phyloP scores from a whole-genome alignment of 2,888 invertebrate species.

The Aporophyla nigra region DNA sequence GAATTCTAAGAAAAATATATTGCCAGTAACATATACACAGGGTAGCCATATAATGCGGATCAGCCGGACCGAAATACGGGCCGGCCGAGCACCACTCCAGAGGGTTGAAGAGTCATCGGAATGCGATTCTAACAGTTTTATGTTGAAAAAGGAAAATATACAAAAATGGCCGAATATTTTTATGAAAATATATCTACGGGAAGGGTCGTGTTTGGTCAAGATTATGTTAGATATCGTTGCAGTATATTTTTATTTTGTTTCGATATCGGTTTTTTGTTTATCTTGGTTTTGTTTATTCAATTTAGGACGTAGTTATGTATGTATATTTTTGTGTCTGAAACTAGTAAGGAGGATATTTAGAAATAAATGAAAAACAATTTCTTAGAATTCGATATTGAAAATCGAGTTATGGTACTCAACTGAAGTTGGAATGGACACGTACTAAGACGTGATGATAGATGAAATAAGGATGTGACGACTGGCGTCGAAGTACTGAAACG shows the following conservation, averaged over 20 bases:
- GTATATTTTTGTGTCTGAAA: conserved; percentile 2
- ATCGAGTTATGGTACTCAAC: neutral
- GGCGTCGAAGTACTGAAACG: neutral
- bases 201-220: conserved; percentile 56
- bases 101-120: conserved; percentile 51
- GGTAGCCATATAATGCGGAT: conserved; percentile 33
- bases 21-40: conserved; percentile 19
- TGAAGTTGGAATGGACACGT: neutral
- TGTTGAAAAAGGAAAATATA: conserved; percentile 47
- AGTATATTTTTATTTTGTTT: conserved; percentile 47
- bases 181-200: conserved; percentile 54
- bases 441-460: neutral
- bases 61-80: conserved; percentile 37
- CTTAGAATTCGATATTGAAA: neutral
- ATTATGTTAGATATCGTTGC: conserved; percentile 38
- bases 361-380: neutral
- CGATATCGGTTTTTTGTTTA: conserved; percentile 29
- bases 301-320: neutral
- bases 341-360: neutral
- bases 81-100: conserved; percentile 46
- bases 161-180: conserved; percentile 51
- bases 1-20: conserved; percentile 1
- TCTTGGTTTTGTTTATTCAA: conserved; percentile 21
- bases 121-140: conserved; percentile 60
- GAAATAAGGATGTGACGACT: neutral